Evolutionary conservation across 2,888 invertebrate genomes (phyloP), one percentile per base, ranked within the genome.

Genomic region (Sarcophaga caerulescens): DNA sequence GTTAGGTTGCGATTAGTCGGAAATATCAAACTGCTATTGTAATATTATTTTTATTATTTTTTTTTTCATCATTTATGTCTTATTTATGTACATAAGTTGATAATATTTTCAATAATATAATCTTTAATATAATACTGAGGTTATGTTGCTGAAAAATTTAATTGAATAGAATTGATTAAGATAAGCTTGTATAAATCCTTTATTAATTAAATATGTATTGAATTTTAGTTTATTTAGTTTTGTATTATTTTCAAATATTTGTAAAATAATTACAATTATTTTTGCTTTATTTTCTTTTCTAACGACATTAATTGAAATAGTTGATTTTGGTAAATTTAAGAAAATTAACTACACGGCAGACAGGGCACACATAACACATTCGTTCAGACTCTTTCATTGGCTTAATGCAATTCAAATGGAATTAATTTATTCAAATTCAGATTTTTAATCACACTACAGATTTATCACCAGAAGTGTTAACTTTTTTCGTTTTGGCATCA

Each of bases 341-440:
- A 52, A 80, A 76, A 80, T 44, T 81, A 76, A 85, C 12, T 76
- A 60, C 81, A 75, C 78, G 62, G 74, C 77, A 86, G 85, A 86
- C 80, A 81, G 83, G 74, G 83, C 81, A 83, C 76, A 77, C 66
- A 68, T 65, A 75, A 70, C 73, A 82, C 77, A 68, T 35, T 81
- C 60, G 12, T 52, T 87, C 77, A 81, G 78, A 76, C 83, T 84
- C 81, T 81, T 63, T 76, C 69, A 77, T 71, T 74, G 81, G 80
- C 77, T 81, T 86, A 84, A 84, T 81, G 81, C 83, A 68, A 75
- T 75, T 86, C 45, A 74, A 81, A 86, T 83, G 85, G 85, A 84
- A 86, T 84, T 81, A 60, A 78, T 81, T 77, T 73, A 71, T 52
- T 52, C 17, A 52, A 35, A 52, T 52, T 12, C 14, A 52, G 3